A percentile compares a stretch with the other conserved stretches of the same genome.
Evolutionary conservation across 53 echinoderm and acorn worm genomes (phyloP).

Genomic region (Arbacia lixula): DNA sequence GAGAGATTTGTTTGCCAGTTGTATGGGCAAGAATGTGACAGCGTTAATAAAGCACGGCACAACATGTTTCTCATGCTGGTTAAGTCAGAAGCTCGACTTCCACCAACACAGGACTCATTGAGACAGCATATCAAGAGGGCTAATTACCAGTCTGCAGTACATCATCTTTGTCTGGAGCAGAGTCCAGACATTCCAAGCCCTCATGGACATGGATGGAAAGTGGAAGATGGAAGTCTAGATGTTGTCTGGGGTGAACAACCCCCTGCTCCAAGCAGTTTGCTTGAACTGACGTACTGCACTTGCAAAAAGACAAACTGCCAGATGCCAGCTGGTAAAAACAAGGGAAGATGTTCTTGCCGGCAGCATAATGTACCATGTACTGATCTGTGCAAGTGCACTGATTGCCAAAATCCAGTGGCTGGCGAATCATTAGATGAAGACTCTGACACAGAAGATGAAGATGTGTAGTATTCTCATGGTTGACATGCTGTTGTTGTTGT

Average conservation of each 20-base stretch:
- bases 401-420: too few relatives aligned
- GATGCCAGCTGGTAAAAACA: conserved; percentile 16
- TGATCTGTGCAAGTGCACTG: conserved; percentile 48
- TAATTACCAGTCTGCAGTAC: conserved; percentile 57
- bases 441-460: too few relatives aligned
- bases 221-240: background rate
- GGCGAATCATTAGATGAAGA: too few relatives aligned
- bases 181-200: conserved; percentile 36
- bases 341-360: conserved; percentile 35
- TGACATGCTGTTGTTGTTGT: too few relatives aligned
- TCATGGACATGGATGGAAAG: conserved; percentile 45
- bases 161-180: conserved; percentile 28
- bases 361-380: conserved; percentile 42
- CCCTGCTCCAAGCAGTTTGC: conserved; percentile 44
- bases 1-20: background rate
- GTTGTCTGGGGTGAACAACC: conserved; percentile 24
- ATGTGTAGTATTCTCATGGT: too few relatives aligned
- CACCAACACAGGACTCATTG: background rate
- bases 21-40: background rate
- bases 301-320: conserved; percentile 47
- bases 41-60: background rate
- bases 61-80: background rate
- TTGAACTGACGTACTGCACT: conserved; percentile 40
- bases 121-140: background rate
- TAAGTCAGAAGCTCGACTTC: background rate